A percentile compares a stretch with the other conserved stretches of the same genome.
Conservation (phyloP, 2,888 invertebrate genomes). For the Saturnia pavonia region DNA sequence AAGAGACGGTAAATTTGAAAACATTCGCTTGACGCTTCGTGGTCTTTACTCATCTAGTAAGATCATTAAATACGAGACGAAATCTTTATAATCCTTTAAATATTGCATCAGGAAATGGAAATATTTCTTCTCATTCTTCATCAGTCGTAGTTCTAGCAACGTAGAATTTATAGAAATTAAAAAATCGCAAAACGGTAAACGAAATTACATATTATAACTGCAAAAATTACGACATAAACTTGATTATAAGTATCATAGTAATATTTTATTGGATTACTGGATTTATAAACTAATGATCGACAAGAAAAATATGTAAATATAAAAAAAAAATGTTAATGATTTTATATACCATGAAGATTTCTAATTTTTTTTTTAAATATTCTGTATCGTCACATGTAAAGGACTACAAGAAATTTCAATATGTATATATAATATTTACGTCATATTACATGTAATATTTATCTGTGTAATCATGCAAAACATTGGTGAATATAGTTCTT, state of each 20-base stretch:
- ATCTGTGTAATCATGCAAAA: not conserved
- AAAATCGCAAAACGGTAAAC: not conserved
- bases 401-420: not conserved
- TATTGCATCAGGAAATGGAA: not conserved
- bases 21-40: no score
- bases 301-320: not conserved
- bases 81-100: not conserved
- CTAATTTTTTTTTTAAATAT: no score
- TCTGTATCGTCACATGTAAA: not conserved
- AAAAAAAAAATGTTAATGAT: no score
- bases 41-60: no score
- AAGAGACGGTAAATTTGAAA: no score
- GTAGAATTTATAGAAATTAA: not conserved
- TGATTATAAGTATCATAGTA: not conserved
- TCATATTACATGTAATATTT: not conserved
- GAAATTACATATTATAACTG: not conserved
- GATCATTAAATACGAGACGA: no score
- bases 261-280: not conserved
- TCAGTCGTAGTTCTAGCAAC: not conserved
- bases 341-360: no score
- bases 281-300: not conserved
- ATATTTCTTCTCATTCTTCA: not conserved
- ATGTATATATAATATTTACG: not conserved
- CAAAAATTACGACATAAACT: not conserved
- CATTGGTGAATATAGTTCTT: not conserved